Evolutionary conservation across 2,113 vertebrate species (phyloP).

Genomic region (Bufo bufo): DNA sequence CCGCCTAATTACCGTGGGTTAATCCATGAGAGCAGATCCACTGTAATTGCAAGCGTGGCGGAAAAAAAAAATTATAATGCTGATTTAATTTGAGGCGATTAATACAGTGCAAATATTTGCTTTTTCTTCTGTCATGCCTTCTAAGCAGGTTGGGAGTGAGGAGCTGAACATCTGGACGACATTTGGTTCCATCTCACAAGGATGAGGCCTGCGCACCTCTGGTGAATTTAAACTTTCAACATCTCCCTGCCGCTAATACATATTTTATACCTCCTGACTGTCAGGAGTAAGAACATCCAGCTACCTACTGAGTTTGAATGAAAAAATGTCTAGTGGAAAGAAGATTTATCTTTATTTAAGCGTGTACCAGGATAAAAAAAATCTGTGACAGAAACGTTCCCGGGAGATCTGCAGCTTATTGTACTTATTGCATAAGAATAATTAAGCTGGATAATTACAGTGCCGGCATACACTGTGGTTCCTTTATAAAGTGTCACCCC

Average conservation of each 20-base stretch:
- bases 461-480: conserved; percentile 77
- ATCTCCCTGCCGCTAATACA: conserved; percentile 81
- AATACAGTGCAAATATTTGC: conserved; percentile 24
- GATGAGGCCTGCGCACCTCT: conserved; percentile 72
- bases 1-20: not conserved
- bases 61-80: not conserved
- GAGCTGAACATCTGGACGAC: conserved; percentile 79
- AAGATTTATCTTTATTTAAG: conserved; percentile 65
- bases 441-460: conserved; percentile 81
- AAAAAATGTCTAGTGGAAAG: conserved; percentile 75
- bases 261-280: conserved; percentile 83
- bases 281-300: conserved; percentile 77
- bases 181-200: conserved; percentile 76
- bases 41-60: not conserved
- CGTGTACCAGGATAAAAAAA: conserved; percentile 68
- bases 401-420: conserved; percentile 75
- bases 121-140: conserved; percentile 65
- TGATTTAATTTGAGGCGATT: not conserved
- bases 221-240: conserved; percentile 81
- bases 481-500: conserved; percentile 57
- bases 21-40: not conserved
- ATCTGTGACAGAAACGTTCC: conserved; percentile 73
- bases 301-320: conserved; percentile 80
- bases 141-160: conserved; percentile 71
- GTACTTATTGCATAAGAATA: conserved; percentile 77